Evolutionary conservation across 1,140 invertebrate genomes (phyloP).

Genomic region (Neodiprion fabricii): DNA sequence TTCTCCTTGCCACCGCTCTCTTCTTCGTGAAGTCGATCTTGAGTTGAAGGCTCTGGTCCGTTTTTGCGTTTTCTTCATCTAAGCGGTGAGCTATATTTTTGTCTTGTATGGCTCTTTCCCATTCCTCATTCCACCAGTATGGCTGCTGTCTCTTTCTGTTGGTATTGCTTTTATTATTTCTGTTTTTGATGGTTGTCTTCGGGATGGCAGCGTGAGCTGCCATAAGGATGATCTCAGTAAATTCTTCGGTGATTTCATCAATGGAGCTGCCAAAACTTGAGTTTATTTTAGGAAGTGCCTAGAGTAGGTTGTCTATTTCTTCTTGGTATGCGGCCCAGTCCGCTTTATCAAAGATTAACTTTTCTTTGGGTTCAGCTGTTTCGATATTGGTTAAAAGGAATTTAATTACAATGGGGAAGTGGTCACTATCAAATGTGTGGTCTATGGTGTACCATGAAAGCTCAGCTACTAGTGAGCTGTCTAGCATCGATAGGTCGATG

Average conservation of each 20-base stretch:
- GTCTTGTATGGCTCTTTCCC: constrained; percentile 35
- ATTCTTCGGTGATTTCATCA: constrained; percentile 27
- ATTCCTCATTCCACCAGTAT: constrained; percentile 47
- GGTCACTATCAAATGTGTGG: constrained; percentile 41
- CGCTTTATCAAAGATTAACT: constrained; percentile 41
- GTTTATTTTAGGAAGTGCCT: constrained; percentile 23
- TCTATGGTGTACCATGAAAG: constrained; percentile 38
- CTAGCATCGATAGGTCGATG: constrained; percentile 41
- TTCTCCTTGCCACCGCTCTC: constrained; percentile 28
- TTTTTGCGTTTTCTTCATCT: constrained; percentile 37
- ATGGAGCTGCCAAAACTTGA: too few species aligned
- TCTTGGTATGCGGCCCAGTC: constrained; percentile 35
- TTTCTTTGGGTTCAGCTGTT: constrained; percentile 19
- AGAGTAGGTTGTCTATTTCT: constrained; percentile 28
- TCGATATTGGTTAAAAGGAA: constrained; percentile 18
- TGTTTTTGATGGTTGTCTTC: constrained; percentile 20
- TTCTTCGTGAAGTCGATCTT: constrained; percentile 37
- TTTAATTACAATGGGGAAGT: constrained; percentile 41
- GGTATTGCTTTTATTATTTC: constrained; percentile 28
- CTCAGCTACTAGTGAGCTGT: constrained; percentile 30
- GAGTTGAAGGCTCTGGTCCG: constrained; percentile 16
- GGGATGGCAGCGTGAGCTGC: too few species aligned
- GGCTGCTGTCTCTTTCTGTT: constrained; percentile 33
- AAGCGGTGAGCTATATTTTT: constrained; percentile 39
- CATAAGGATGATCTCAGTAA: constrained; percentile 30